Evolutionary conservation across 1,140 invertebrate species (phyloP).

Genomic region (Caenorhabditis latens): DNA sequence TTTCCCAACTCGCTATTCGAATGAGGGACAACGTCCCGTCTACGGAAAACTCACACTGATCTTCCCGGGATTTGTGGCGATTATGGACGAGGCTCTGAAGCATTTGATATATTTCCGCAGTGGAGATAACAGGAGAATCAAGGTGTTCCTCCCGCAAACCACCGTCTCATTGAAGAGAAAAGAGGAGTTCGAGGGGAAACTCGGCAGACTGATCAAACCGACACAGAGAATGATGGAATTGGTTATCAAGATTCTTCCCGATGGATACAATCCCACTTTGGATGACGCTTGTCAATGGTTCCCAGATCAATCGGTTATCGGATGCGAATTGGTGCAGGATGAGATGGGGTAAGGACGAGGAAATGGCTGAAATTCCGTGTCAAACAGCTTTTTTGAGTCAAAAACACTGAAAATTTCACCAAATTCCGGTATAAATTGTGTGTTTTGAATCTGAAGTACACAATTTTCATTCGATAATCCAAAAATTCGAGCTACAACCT

Average conservation of each 20-base stretch:
- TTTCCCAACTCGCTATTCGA: slow-evolving; percentile 40
- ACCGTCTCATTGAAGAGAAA: slow-evolving; percentile 27
- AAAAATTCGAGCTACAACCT: background rate
- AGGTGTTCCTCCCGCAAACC: slow-evolving; percentile 54
- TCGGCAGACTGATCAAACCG: slow-evolving; percentile 51
- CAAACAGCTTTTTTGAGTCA: background rate
- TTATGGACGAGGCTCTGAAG: slow-evolving; percentile 48
- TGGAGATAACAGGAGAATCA: slow-evolving; percentile 33
- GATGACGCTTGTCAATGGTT: slow-evolving; percentile 47
- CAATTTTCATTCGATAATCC: background rate
- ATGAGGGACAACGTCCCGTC: background rate
- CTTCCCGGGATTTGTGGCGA: slow-evolving; percentile 6
- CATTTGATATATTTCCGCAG: slow-evolving; percentile 55
- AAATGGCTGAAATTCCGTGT: background rate
- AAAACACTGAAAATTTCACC: background rate
- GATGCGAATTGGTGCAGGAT: slow-evolving; percentile 40
- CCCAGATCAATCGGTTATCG: slow-evolving; percentile 22
- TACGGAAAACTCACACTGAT: slow-evolving; percentile 19
- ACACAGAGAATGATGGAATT: slow-evolving; percentile 42
- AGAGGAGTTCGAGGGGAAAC: slow-evolving; percentile 56
- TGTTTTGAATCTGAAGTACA: no score
- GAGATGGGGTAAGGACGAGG: slow-evolving; percentile 43
- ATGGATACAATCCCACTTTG: slow-evolving; percentile 28
- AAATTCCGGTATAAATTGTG: background rate
- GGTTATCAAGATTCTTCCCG: slow-evolving; percentile 46